Conservation (phyloP, 2,888 invertebrate genomes). For the Oligia latruncula region DNA sequence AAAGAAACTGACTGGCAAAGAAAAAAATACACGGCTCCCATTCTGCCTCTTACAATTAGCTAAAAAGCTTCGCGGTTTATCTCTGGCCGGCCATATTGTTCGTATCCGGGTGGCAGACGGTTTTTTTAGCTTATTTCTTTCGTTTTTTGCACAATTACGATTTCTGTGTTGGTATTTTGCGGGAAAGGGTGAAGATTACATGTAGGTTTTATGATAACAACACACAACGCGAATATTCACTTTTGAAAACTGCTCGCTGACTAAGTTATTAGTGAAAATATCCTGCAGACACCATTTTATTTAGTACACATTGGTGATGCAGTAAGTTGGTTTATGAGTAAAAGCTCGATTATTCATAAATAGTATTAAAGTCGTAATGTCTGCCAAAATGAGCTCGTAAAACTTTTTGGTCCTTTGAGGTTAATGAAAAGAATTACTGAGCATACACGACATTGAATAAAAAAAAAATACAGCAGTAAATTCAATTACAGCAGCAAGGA, state of each 20-base stretch:
- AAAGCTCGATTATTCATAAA: background rate
- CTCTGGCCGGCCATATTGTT: slow-evolving; percentile 38
- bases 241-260: background rate
- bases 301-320: background rate
- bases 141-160: slow-evolving; percentile 3
- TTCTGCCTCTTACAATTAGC: slow-evolving; percentile 57
- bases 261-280: background rate
- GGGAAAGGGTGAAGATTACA: background rate
- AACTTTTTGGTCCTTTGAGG: background rate
- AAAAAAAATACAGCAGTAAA: background rate
- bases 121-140: slow-evolving; percentile 9
- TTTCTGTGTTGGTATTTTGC: background rate
- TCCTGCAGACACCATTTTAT: background rate
- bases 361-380: background rate
- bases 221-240: background rate
- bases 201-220: background rate
- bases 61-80: slow-evolving; percentile 60
- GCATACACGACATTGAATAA: background rate
- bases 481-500: background rate
- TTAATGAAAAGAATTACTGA: background rate
- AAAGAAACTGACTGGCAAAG: slow-evolving; percentile 30
- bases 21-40: slow-evolving; percentile 43
- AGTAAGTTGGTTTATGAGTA: background rate
- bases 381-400: background rate
- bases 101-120: slow-evolving; percentile 11